phyloP scores from a whole-genome alignment of 2,113 vertebrate genomes.

The Nannospalax galili region DNA sequence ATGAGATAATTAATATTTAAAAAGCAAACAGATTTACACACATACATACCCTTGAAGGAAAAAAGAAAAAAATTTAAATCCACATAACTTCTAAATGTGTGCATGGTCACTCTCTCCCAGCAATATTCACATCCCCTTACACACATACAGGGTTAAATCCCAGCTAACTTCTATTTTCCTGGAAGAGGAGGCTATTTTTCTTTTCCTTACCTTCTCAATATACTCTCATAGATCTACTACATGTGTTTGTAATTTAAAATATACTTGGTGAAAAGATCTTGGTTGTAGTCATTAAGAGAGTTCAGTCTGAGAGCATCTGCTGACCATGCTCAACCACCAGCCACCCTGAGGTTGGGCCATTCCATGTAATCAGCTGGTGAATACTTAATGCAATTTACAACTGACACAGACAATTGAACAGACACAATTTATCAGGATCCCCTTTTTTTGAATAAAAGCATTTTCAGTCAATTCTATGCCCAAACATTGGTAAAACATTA shows the following conservation, averaged over 20 bases:
- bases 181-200: neutral
- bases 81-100: neutral
- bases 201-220: neutral
- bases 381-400: neutral
- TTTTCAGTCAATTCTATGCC: slow-evolving; percentile 43
- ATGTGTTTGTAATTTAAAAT: neutral
- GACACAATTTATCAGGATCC: neutral
- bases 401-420: slow-evolving; percentile 1
- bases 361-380: slow-evolving; percentile 23
- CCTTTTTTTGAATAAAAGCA: slow-evolving; percentile 1
- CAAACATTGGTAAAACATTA: neutral
- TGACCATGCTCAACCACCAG: slow-evolving; percentile 35
- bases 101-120: neutral
- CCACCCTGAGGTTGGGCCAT: slow-evolving; percentile 26
- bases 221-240: neutral
- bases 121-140: rapidly evolving
- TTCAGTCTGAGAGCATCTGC: slow-evolving; percentile 74
- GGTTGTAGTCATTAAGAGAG: slow-evolving; percentile 39
- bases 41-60: neutral
- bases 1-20: too few relatives aligned
- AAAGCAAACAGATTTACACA: too few relatives aligned
- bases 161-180: neutral
- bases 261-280: slow-evolving; percentile 52
- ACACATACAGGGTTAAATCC: neutral
- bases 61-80: neutral